phyloP scores from a whole-genome alignment of 2,797 vertebrate species.

The Coilia nasus region DNA sequence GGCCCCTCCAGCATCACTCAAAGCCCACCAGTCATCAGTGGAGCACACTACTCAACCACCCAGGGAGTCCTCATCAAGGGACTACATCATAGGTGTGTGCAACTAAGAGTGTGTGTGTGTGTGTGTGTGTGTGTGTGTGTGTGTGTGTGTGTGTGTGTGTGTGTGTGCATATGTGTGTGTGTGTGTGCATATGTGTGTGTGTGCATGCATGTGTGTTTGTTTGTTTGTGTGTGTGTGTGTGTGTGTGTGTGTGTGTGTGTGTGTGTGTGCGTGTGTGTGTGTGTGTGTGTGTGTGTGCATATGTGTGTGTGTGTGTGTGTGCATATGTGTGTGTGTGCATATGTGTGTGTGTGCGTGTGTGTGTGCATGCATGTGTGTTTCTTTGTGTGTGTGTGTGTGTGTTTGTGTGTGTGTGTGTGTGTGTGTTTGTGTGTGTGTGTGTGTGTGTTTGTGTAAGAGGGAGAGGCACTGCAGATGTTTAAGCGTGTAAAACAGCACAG shows the following conservation, averaged over 20 bases:
- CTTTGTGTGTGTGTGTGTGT: too few relatives aligned
- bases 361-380: too few relatives aligned
- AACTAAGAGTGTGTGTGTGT: background rate
- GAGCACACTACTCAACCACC: background rate
- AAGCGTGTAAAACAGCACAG: background rate
- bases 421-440: too few relatives aligned
- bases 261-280: too few relatives aligned
- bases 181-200: background rate
- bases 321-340: too few relatives aligned
- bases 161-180: background rate
- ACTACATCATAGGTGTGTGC: background rate
- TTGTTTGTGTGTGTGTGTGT: too few relatives aligned
- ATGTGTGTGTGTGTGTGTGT: conserved; percentile 9
- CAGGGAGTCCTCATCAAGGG: conserved; percentile 1
- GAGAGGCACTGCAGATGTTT: background rate
- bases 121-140: background rate
- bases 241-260: too few relatives aligned
- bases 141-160: conserved; percentile 3
- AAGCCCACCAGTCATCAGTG: conserved; percentile 8
- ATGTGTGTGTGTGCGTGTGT: too few relatives aligned
- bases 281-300: too few relatives aligned
- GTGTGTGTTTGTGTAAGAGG: too few relatives aligned
- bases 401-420: too few relatives aligned
- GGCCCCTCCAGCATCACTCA: too few relatives aligned
- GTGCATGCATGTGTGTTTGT: background rate